These are phyloP conservation scores for Smutsia temminckii DNA, from an alignment of 2,797 vertebrate genomes.

Conservation along the genomic window DNA sequence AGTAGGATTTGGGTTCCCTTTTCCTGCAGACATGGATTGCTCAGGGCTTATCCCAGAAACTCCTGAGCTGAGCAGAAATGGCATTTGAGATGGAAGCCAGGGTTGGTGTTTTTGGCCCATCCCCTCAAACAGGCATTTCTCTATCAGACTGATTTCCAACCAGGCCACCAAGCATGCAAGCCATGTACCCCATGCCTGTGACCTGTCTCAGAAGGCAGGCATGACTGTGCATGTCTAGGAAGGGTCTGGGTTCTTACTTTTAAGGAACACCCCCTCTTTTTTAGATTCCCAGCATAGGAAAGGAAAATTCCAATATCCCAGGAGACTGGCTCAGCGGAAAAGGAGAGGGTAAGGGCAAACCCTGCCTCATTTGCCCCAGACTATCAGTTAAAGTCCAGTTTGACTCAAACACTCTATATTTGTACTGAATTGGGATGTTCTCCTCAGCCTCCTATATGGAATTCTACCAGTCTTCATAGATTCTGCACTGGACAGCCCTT, in stretches of 20 bases:
- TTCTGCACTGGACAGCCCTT: background rate
- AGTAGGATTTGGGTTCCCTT: background rate
- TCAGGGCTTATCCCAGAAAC: background rate
- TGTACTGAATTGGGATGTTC: background rate
- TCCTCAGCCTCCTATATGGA: background rate
- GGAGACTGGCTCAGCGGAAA: background rate
- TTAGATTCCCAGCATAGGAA: background rate
- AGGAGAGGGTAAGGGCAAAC: background rate
- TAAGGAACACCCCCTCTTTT: background rate
- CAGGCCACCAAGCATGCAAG: background rate
- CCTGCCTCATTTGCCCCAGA: background rate
- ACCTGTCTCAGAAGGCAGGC: background rate
- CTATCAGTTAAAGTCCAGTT: background rate
- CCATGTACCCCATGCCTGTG: background rate
- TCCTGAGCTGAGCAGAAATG: background rate
- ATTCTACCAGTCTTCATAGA: background rate
- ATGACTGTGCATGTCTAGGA: background rate
- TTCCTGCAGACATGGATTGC: background rate
- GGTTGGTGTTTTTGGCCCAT: background rate
- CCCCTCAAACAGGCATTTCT: background rate
- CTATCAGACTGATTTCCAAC: background rate
- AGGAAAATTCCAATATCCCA: slow-evolving; percentile 24
- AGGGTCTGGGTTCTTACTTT: background rate
- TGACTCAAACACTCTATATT: background rate
- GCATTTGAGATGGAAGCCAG: background rate